These are phyloP conservation scores for Cirrhinus molitorella DNA, from an alignment of 2,797 vertebrate species.

Conservation along the genomic window DNA sequence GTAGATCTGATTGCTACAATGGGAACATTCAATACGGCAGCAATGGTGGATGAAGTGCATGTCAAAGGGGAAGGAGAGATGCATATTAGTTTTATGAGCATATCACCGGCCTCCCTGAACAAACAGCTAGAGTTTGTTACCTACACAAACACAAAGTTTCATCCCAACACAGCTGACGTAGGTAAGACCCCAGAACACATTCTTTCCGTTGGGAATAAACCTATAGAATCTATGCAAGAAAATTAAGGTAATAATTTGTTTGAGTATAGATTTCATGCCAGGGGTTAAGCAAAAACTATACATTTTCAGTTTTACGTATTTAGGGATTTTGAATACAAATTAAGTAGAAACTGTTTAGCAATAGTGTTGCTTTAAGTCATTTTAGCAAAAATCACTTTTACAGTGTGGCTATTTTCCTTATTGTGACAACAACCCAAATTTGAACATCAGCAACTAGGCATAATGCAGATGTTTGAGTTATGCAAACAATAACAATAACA, in stretches of 20 bases:
- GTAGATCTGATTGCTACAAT: conserved; percentile 83
- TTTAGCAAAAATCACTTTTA: not conserved
- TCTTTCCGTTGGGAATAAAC: not conserved
- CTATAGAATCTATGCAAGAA: not conserved
- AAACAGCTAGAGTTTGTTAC: conserved; percentile 88
- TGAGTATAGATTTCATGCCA: not conserved
- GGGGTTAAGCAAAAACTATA: not conserved
- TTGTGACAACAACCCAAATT: not conserved
- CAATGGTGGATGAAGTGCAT: conserved; percentile 80
- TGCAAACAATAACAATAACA: not conserved
- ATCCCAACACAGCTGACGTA: conserved; percentile 87
- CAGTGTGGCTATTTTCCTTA: not conserved
- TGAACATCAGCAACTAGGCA: not conserved
- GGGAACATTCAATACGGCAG: conserved; percentile 86
- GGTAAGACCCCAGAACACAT: conserved; percentile 70
- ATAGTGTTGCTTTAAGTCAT: not conserved
- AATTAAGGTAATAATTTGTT: not conserved
- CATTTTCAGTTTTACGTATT: not conserved
- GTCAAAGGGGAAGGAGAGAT: conserved; percentile 79
- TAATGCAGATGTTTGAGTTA: not conserved
- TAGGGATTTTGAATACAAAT: not conserved
- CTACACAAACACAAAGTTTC: conserved; percentile 88
- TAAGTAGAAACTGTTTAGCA: not conserved
- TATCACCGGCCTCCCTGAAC: conserved; percentile 81
- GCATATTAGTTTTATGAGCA: conserved; percentile 77